These are phyloP conservation scores for Myiozetetes cayanensis DNA, from an alignment of 2,113 vertebrate species.

Conservation along the genomic window DNA sequence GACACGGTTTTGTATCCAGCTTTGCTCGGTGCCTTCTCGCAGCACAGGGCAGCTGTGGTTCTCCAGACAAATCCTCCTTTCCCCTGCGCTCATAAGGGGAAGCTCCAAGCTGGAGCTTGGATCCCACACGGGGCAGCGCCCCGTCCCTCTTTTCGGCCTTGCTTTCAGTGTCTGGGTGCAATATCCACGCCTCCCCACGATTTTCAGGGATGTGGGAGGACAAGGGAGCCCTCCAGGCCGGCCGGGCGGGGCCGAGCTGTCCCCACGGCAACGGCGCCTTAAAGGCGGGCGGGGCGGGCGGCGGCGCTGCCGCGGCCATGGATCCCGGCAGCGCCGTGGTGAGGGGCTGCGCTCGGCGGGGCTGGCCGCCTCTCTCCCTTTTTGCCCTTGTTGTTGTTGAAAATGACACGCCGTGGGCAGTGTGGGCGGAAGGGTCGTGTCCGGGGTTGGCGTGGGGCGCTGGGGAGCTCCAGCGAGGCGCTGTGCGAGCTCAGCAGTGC, in stretches of 20 bases:
- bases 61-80: background rate
- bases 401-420: rapidly evolving
- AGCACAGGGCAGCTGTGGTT: rapidly evolving
- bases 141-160: rapidly evolving
- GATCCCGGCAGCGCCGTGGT: slow-evolving; percentile 63
- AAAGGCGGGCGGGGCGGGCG: background rate
- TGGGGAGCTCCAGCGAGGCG: rapidly evolving
- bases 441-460: rapidly evolving
- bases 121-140: rapidly evolving
- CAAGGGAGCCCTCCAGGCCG: too few species aligned
- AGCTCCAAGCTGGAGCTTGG: background rate
- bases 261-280: background rate
- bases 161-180: rapidly evolving
- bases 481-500: rapidly evolving
- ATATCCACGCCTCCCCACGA: rapidly evolving
- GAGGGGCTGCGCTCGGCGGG: background rate
- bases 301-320: background rate
- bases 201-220: too few species aligned
- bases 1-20: background rate
- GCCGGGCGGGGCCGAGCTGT: background rate
- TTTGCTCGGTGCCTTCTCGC: background rate
- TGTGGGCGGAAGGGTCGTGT: rapidly evolving
- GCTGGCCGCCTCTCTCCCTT: too few species aligned
- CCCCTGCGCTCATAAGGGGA: rapidly evolving
- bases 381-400: background rate